phyloP scores from a whole-genome alignment of 2,113 vertebrate species.

The Catagonus wagneri region DNA sequence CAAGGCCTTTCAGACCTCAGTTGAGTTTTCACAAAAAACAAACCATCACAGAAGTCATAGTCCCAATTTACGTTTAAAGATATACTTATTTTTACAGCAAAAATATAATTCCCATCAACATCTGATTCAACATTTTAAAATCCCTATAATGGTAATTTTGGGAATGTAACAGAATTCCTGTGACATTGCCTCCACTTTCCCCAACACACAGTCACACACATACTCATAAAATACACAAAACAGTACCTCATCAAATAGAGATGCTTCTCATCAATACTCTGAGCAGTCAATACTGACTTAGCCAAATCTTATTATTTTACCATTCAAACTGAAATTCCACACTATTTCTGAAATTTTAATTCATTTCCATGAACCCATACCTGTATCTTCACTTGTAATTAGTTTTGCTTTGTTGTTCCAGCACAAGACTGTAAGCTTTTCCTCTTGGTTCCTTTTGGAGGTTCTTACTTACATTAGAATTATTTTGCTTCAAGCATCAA shows the following conservation, averaged over 20 bases:
- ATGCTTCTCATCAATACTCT: not conserved
- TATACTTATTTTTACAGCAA: not conserved
- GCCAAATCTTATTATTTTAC: not conserved
- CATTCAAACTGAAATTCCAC: not conserved
- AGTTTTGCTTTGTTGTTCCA: not conserved
- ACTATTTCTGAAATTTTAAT: constrained; percentile 28
- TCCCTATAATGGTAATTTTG: not conserved
- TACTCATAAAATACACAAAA: not conserved
- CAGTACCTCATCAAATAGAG: not conserved
- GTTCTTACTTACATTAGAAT: not conserved
- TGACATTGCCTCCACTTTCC: not conserved
- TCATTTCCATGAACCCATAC: not conserved
- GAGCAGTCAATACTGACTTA: not conserved
- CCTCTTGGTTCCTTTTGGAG: not conserved
- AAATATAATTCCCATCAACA: not conserved
- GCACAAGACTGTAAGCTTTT: not conserved
- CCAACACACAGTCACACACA: not conserved
- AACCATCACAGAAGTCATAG: not conserved
- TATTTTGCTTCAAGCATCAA: not conserved
- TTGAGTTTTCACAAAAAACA: not conserved
- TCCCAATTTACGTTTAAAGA: constrained; percentile 27
- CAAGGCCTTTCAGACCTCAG: not conserved
- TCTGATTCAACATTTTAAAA: not conserved
- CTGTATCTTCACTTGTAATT: not conserved
- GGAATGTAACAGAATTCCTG: constrained; percentile 13